These are phyloP conservation scores for Hirudo medicinalis DNA, from an alignment of 1,140 invertebrate genomes.

Conservation along the genomic window DNA sequence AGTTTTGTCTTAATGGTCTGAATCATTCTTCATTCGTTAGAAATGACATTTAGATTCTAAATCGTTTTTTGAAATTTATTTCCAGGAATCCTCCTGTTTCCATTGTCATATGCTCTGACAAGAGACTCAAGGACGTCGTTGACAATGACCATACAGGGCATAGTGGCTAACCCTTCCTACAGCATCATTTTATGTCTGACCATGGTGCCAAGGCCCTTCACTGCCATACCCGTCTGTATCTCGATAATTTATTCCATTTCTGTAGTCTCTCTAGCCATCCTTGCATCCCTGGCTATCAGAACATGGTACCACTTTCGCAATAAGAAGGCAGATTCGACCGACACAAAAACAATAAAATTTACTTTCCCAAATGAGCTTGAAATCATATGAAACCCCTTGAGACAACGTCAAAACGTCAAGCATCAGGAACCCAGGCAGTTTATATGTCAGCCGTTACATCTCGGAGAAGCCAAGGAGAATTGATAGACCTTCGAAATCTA, in stretches of 20 bases:
- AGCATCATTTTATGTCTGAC: not conserved
- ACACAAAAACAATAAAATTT: too few relatives aligned
- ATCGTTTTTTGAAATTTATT: too few relatives aligned
- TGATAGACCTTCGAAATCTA: too few relatives aligned
- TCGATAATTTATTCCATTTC: not conserved
- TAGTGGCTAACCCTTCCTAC: conserved; percentile 1
- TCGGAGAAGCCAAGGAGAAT: too few relatives aligned
- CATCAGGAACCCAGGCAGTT: too few relatives aligned
- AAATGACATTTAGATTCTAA: too few relatives aligned
- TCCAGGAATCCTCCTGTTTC: not conserved
- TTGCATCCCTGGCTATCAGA: not conserved
- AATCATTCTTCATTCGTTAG: not conserved
- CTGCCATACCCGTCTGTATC: not conserved
- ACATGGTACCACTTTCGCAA: not conserved
- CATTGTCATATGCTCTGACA: not conserved
- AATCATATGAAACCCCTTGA: too few relatives aligned
- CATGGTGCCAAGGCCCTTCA: conserved; percentile 2
- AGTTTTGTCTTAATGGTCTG: not conserved
- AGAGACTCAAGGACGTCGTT: not conserved
- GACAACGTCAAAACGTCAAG: too few relatives aligned
- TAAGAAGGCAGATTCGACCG: too few relatives aligned
- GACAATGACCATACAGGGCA: not conserved
- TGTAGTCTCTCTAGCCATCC: not conserved
- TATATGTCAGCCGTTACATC: too few relatives aligned
- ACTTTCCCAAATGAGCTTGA: too few relatives aligned